Evolutionary conservation across 2,797 vertebrate species (phyloP).

Genomic region (Taeniopygia guttata): DNA sequence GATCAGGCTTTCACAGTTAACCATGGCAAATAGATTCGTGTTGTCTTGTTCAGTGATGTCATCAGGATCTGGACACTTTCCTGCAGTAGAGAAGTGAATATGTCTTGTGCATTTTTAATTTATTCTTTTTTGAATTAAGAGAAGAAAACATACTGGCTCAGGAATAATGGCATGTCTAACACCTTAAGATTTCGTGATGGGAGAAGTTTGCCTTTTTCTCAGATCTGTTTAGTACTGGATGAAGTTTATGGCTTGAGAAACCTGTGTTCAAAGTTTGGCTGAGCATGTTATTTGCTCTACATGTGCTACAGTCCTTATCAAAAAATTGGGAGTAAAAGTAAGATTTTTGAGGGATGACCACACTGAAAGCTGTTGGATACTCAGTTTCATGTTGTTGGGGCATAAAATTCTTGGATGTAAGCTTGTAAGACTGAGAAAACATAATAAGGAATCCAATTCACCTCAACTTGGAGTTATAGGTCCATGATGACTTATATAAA

Average conservation of each 20-base stretch:
- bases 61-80: background rate
- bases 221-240: background rate
- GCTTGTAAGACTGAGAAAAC: background rate
- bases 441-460: background rate
- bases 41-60: background rate
- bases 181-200: background rate
- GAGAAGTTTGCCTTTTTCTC: background rate
- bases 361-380: accelerated
- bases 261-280: background rate
- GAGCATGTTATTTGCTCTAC: background rate
- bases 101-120: background rate
- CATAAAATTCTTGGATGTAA: background rate
- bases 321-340: background rate
- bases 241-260: background rate
- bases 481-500: background rate
- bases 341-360: background rate
- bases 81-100: background rate
- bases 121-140: background rate
- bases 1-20: background rate
- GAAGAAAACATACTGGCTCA: background rate
- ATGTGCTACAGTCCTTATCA: background rate
- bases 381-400: background rate
- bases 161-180: background rate
- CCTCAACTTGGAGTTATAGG: background rate
- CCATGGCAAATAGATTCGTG: background rate